Percentiles rank a stretch among this genome's conserved stretches.
phyloP scores from a whole-genome alignment of 2,888 invertebrate species.

The Plagiodera versicolora region DNA sequence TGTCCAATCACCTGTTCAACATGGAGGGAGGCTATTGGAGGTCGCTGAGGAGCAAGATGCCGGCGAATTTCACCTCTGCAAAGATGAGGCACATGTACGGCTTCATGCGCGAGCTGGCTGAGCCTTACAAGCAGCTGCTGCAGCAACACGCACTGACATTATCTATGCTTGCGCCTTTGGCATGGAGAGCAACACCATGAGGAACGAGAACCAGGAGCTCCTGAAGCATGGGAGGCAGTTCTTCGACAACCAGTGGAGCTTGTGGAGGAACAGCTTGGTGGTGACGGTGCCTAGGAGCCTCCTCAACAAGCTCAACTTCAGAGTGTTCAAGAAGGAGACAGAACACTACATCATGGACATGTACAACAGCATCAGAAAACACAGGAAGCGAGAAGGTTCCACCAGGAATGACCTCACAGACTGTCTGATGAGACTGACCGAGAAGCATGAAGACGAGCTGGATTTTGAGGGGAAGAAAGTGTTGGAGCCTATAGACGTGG shows the following conservation, averaged over 20 bases:
- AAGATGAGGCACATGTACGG: slow-evolving; percentile 49
- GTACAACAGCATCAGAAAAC: slow-evolving; percentile 46
- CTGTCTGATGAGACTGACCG: slow-evolving; percentile 47
- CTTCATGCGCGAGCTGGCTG: slow-evolving; percentile 34
- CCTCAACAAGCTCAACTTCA: slow-evolving; percentile 35
- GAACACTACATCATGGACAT: slow-evolving; percentile 53
- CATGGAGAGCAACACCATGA: slow-evolving; percentile 60
- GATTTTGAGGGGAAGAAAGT: slow-evolving; percentile 30
- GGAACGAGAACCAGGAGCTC: slow-evolving; percentile 57
- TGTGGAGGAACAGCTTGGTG: slow-evolving; percentile 32
- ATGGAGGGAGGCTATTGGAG: slow-evolving; percentile 54
- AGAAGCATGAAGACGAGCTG: slow-evolving; percentile 32
- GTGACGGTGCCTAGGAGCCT: slow-evolving; percentile 33
- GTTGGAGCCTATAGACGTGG: slow-evolving; percentile 31
- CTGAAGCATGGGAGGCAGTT: slow-evolving; percentile 33
- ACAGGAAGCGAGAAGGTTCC: slow-evolving; percentile 53
- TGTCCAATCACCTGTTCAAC: slow-evolving; percentile 52
- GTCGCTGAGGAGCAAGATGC: slow-evolving; percentile 41
- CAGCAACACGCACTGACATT: slow-evolving; percentile 55
- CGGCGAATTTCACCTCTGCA: slow-evolving; percentile 45
- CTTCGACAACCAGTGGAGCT: slow-evolving; percentile 38
- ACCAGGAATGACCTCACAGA: slow-evolving; percentile 60
- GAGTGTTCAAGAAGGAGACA: slow-evolving; percentile 36
- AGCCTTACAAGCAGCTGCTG: slow-evolving; percentile 19
- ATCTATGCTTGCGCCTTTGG: slow-evolving; percentile 64